Evolutionary conservation across 2,888 invertebrate genomes (phyloP).

Genomic region (Cataglyphis albicans): DNA sequence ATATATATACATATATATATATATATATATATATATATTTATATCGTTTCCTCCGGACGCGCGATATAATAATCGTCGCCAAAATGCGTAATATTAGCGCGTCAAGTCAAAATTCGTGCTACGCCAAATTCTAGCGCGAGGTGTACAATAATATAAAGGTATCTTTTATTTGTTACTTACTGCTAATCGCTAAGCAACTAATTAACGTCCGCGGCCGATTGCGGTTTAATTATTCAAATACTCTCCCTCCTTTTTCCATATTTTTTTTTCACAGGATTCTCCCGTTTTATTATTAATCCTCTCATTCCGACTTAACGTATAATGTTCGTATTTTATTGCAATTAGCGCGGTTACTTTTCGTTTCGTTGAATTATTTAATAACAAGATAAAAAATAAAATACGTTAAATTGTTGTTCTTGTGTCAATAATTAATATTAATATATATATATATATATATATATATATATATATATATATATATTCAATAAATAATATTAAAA

Average conservation of each 20-base stretch:
- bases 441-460: too few species aligned
- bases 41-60: slow-evolving; percentile 36
- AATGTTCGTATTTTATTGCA: slow-evolving; percentile 7
- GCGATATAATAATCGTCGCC: slow-evolving; percentile 66
- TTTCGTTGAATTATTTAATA: slow-evolving; percentile 20
- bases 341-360: neutral
- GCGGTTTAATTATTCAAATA: slow-evolving; percentile 32
- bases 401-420: slow-evolving; percentile 19
- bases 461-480: too few species aligned
- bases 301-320: slow-evolving; percentile 2
- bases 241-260: slow-evolving; percentile 21
- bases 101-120: slow-evolving; percentile 74
- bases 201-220: slow-evolving; percentile 77
- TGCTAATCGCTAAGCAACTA: slow-evolving; percentile 76
- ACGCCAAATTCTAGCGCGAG: slow-evolving; percentile 74
- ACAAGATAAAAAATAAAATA: slow-evolving; percentile 22
- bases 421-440: neutral
- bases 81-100: slow-evolving; percentile 77
- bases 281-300: slow-evolving; percentile 38
- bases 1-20: slow-evolving; percentile 17
- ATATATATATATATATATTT: slow-evolving; percentile 40
- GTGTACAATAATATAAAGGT: slow-evolving; percentile 76
- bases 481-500: slow-evolving; percentile 1
- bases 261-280: slow-evolving; percentile 23
- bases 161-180: slow-evolving; percentile 59